Percentiles rank a stretch among this genome's conserved stretches.
phyloP scores from a whole-genome alignment of 2,888 invertebrate genomes.

The Eupithecia subumbrata region DNA sequence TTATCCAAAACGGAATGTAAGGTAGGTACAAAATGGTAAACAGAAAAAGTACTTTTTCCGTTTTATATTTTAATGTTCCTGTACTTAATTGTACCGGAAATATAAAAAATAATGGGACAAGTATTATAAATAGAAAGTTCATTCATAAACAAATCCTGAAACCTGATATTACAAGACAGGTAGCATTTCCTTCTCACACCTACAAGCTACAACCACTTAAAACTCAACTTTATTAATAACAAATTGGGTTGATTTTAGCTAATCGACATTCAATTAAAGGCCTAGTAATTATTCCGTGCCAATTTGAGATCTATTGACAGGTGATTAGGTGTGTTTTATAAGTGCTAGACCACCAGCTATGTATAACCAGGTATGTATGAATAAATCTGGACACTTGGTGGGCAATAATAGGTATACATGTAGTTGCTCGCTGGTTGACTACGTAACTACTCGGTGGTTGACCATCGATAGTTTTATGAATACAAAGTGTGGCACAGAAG shows the following conservation, averaged over 20 bases:
- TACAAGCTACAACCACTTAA: background rate
- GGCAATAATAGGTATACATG: background rate
- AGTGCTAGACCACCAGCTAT: background rate
- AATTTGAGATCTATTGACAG: constrained; percentile 12
- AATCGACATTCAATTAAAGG: background rate
- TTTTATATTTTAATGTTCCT: background rate
- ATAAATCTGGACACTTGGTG: background rate
- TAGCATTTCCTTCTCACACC: constrained; percentile 22
- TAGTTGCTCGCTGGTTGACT: background rate
- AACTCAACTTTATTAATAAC: background rate
- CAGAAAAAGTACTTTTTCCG: background rate
- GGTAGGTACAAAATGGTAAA: background rate
- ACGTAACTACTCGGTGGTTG: background rate
- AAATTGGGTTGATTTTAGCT: constrained; percentile 7
- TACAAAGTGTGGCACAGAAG: background rate
- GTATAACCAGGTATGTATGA: background rate
- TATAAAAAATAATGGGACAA: constrained; percentile 14
- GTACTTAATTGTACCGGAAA: constrained; percentile 1
- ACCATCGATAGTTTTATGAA: background rate
- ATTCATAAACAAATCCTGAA: constrained; percentile 12
- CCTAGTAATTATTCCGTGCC: background rate
- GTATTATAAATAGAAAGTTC: constrained; percentile 16
- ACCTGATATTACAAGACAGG: constrained; percentile 17
- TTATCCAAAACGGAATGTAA: no score
- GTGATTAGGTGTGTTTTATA: constrained; percentile 42